Base-by-base conservation (phyloP, 2,113 vertebrate species). In the Toxotes chatareus region DNA sequence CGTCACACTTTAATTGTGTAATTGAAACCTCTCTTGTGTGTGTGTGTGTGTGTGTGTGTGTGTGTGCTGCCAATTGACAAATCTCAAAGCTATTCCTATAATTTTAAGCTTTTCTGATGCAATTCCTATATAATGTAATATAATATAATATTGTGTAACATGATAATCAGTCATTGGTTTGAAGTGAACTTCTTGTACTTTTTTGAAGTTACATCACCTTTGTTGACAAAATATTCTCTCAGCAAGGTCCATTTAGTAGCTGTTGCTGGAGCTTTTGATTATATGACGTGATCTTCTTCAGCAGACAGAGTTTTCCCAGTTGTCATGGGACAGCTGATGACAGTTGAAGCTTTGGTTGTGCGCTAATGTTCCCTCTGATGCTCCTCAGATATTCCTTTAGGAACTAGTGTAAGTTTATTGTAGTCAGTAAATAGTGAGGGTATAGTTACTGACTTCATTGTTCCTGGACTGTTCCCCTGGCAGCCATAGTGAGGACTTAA, bases 1-100 rank as follows among this genome's bases (percentile, higher is more conserved):
- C 69, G 73, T 88, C 86, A 79, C 49, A 76, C 81, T 89, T 88
- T 91, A 90, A 90, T 86, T 90, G 80, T 87, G 91, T 89, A 92
- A 92, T 64, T 80, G 85, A 89, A 83, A 85, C 89, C 79, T 21
- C 60, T 59, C 79, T 38, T 78, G 87, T 68, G 67, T 49, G 57
- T 77, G 40, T 57, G 65, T 83, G 63, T 76, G 59, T 63, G 47
- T 42, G 73, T 55, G 44, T 60, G 59, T 44, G n/a, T 66, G 65
- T 19, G 70, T 23, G 34, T 32, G 65, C 19, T 73, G 27, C 57
- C 44, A 34, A 36, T 16, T 66, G 65, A 60, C 46, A 10, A 62
- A n/a, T 59, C 7, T 14, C 44, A 23, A 21, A 49, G 7, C 5
- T 31, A 17, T 47, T 71, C 38, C 51, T 23, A 8, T 32, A 49